Base-by-base conservation (phyloP, 2,888 invertebrate genomes). In the Adelognathus sp. region DNA sequence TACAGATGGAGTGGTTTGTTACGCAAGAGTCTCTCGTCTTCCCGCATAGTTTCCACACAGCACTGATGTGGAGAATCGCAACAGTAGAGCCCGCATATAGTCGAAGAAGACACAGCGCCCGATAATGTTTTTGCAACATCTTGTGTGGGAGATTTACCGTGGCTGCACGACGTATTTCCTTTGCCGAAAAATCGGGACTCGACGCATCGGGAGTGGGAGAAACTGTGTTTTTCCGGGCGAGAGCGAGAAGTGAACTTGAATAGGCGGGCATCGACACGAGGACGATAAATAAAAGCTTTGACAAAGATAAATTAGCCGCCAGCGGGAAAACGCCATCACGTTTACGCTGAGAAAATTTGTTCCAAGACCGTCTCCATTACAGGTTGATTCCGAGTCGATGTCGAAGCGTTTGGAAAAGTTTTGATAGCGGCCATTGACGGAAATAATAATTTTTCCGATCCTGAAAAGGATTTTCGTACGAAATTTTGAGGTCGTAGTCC, bases 291-390 rank as follows among this genome's bases (percentile, higher is more conserved):
- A 78, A n/a, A n/a, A 84, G 81, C 81, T 67, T 61, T 52, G 44
- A 29, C 82, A 79, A 11, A 84, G 83, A 85, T 87, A 86, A 87
- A 87, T 87, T 84, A 86, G 77, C 81, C 80, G 74, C 72, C 80
- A 81, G 79, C 82, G 82, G n/a, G n/a, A n/a, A 81, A 54, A 73
- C 27, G 33, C 71, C 60, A 54, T 61, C n/a, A n/a, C n/a, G n/a
- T 66, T 44, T 52, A 16, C 52, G 46, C 16, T 52, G 7, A n/a
- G 2, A n/a, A 9, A 36, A n/a, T 36, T 5, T 24, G 16, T 11
- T 46, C 46, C 21, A 46, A 46, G 18, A 46, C 21, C 46, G 18
- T 6, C 6, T 9, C 21, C 18, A 21, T 7, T 46, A 46, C 3
- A n/a, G n/a, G n/a, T n/a, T n/a, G n/a, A n/a, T n/a, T n/a, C n/a